phyloP scores from a whole-genome alignment of 2,113 vertebrate species.

The Campylorhamphus procurvoides region DNA sequence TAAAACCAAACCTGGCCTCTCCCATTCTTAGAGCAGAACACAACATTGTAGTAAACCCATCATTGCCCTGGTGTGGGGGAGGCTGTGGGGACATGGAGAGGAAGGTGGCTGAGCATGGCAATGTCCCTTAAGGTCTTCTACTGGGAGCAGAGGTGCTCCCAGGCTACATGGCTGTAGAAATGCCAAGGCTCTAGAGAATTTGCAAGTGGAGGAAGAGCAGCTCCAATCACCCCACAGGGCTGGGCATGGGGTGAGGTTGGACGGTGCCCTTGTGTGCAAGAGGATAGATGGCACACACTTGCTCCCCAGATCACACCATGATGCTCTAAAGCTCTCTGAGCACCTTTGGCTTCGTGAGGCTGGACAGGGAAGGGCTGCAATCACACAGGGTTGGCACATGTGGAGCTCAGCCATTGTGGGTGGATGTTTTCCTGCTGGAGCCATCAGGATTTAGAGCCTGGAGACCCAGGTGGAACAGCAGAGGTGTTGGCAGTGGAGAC shows the following conservation, averaged over 20 bases:
- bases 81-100: accelerated
- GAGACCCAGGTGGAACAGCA: background rate
- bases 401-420: accelerated
- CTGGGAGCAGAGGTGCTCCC: background rate
- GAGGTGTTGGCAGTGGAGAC: background rate
- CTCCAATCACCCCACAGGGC: background rate
- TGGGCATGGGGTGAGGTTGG: background rate
- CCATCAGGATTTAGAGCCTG: background rate
- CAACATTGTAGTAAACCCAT: accelerated
- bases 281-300: background rate
- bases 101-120: accelerated
- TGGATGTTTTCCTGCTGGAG: background rate
- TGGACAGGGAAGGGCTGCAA: background rate
- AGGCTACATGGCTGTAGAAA: background rate
- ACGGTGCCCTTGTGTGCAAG: background rate
- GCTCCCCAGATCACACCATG: background rate
- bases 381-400: accelerated
- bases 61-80: accelerated
- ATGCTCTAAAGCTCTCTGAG: background rate
- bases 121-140: background rate
- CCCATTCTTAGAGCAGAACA: background rate
- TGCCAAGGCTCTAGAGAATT: background rate
- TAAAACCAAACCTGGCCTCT: background rate
- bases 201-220: background rate
- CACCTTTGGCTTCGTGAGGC: background rate